phyloP scores from a whole-genome alignment of 2,888 invertebrate species.

The Thysanoteuthis rhombus region DNA sequence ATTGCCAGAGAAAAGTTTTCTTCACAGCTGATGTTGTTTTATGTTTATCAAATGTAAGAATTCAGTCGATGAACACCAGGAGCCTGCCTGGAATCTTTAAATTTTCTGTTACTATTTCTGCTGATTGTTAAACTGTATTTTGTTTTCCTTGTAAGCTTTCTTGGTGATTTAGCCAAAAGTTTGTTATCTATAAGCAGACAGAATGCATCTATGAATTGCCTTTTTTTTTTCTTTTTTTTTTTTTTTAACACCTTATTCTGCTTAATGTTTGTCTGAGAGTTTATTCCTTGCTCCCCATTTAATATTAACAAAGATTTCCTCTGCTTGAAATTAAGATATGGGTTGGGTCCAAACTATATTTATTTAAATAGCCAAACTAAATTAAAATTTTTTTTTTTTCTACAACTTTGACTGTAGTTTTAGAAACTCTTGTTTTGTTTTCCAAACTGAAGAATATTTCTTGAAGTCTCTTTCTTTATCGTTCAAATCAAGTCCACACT shows the following conservation, averaged over 20 bases:
- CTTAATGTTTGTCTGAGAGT: too few species aligned
- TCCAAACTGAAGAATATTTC: neutral
- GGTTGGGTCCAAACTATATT: neutral
- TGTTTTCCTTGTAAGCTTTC: slow-evolving; percentile 12
- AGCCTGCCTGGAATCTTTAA: neutral
- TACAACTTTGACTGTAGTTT: neutral
- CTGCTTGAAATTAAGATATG: too few species aligned
- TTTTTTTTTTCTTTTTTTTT: too few species aligned
- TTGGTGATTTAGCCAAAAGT: neutral
- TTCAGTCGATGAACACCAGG: neutral
- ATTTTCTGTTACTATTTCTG: neutral
- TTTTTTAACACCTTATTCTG: too few species aligned
- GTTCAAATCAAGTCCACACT: neutral
- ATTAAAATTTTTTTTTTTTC: neutral
- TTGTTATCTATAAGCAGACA: too few species aligned
- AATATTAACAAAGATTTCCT: too few species aligned
- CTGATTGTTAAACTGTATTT: neutral
- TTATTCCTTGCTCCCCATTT: too few species aligned
- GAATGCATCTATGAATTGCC: too few species aligned
- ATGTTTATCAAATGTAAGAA: neutral
- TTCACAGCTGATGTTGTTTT: neutral
- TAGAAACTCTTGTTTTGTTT: neutral
- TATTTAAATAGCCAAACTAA: neutral
- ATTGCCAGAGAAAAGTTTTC: neutral
- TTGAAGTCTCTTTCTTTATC: neutral